Conservation (phyloP, 2,797 vertebrate genomes). For the Acanthornis magna region DNA sequence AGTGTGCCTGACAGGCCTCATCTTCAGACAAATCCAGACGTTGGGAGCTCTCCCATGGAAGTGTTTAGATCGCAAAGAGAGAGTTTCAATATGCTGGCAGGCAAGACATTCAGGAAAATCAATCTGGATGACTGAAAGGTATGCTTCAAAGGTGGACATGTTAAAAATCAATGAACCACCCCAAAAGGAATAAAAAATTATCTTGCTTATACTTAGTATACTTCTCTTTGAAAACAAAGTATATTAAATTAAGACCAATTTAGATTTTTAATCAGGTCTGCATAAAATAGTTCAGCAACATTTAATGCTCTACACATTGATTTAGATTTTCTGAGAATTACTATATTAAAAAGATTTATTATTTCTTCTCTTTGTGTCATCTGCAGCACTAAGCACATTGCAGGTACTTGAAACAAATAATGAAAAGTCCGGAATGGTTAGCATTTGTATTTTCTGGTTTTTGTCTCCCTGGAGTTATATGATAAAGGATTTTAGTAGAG, state of each 20-base stretch:
- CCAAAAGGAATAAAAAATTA: conserved; percentile 37
- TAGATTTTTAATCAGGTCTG: not conserved
- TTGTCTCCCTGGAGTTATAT: not conserved
- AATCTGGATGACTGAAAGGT: conserved; percentile 44
- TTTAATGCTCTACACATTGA: not conserved
- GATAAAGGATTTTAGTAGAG: not conserved
- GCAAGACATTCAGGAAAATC: conserved; percentile 44
- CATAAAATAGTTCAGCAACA: not conserved
- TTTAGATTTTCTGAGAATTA: conserved; percentile 7
- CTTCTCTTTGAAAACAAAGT: conserved; percentile 8
- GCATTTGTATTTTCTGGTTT: not conserved
- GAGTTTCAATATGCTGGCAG: not conserved
- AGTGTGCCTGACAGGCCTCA: not conserved
- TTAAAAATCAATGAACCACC: conserved; percentile 41
- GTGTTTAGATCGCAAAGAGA: not conserved
- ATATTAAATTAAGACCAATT: not conserved
- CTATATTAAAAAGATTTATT: not conserved
- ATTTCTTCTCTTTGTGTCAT: not conserved
- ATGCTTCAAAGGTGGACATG: conserved; percentile 42
- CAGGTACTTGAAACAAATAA: conserved; percentile 6
- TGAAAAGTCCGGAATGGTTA: not conserved
- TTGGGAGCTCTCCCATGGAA: not conserved
- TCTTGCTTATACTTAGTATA: conserved; percentile 8
- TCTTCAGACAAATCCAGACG: not conserved
- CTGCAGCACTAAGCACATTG: not conserved